Base-by-base conservation (phyloP, 2,113 vertebrate genomes). In the Cyprinodon variegatus region DNA sequence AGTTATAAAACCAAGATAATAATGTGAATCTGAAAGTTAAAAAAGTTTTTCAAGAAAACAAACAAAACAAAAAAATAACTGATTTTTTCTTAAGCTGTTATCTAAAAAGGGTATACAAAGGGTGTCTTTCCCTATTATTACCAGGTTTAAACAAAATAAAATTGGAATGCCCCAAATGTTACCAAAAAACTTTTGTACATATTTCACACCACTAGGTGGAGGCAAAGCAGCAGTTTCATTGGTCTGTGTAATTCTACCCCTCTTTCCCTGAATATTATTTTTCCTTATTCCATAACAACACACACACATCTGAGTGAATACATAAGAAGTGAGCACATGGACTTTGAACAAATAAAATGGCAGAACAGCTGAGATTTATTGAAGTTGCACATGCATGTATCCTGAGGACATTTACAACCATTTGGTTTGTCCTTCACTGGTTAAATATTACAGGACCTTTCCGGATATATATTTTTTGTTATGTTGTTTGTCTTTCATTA, bases 281-380 rank as follows among this genome's bases (percentile, higher is more conserved):
- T 22, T 48, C 74, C 77, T 86, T 82, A 91, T 90, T 90, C 72
- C 90, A 90, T 90, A 86, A 86, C 81, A 77, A 45, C 43, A 79
- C 79, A 81, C 79, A 81, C 3, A 50, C 11, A 36, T 12, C 15
- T 53, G 66, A 11, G 22, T 48, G 66, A 46, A 64, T 1, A 38
- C 59, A 75, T 57, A 61, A 78, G 53, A 85, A 41, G 59, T 61
- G 73, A 66, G 12, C 61, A 8, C 50, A 15, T 82, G 86, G 75
- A 90, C 90, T 88, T 91, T 91, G 88, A 86, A 66, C 79, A 64
- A 69, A 82, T 39, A 67, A 20, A 40, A 62, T 11, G 15, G 75
- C 45, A 73, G 76, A 75, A 63, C 37, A 37, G 45, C 37, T 67
- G 53, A n/a, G 39, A 29, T n/a, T 36, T 39, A 62, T 70, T 53